Evolutionary conservation across 2,113 vertebrate genomes (phyloP).

Genomic region (Brachypodius melanocephalos): DNA sequence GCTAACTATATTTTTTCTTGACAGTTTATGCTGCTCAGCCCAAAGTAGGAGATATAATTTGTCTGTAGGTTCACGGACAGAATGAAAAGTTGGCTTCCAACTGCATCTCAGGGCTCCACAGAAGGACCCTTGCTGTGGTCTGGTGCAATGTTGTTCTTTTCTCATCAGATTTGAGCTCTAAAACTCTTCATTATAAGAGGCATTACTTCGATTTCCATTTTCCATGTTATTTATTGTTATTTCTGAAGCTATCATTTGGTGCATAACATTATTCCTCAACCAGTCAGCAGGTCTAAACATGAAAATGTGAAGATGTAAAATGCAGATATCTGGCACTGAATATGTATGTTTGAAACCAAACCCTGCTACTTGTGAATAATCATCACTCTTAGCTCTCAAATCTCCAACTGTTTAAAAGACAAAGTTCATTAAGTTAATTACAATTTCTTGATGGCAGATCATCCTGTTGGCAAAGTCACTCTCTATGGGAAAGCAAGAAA

Average conservation of each 20-base stretch:
- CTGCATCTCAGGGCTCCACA: slow-evolving; percentile 1
- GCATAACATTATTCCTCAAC: not conserved
- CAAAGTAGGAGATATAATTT: slow-evolving; percentile 11
- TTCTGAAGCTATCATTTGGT: slow-evolving; percentile 12
- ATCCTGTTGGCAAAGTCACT: slow-evolving; percentile 31
- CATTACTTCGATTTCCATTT: slow-evolving; percentile 20
- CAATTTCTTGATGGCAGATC: slow-evolving; percentile 52
- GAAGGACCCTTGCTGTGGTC: not conserved
- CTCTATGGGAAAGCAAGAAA: slow-evolving; percentile 17
- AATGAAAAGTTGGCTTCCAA: slow-evolving; percentile 37
- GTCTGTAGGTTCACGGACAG: not conserved
- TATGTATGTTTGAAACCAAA: slow-evolving; percentile 39
- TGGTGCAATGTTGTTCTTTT: not conserved
- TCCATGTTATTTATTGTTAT: slow-evolving; percentile 18
- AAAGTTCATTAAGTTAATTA: slow-evolving; percentile 69
- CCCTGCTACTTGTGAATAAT: slow-evolving; percentile 18
- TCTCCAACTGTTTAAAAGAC: slow-evolving; percentile 54
- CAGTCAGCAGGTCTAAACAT: not conserved
- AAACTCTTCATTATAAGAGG: not conserved
- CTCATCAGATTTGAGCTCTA: not conserved
- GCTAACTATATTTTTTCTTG: slow-evolving; percentile 40
- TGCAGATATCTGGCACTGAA: not conserved
- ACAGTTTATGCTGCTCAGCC: slow-evolving; percentile 31
- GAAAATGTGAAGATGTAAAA: slow-evolving; percentile 39
- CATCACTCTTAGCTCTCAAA: slow-evolving; percentile 33